Percentiles rank a stretch among this genome's conserved stretches.
Conservation (phyloP, 2,113 vertebrate species). For the rabbit (Oryctolagus cuniculus) region mOryCun1.1 NC_091440.1:65615501-65616000, state of each 20-base stretch:
- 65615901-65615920: not conserved
- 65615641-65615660: not conserved
- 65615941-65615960: not conserved
- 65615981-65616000: not conserved
- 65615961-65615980: constrained; percentile 26
- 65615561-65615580: not conserved
- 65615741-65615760: not conserved
- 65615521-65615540: no score
- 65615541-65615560: not conserved
- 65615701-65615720: not conserved
- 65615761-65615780: fast-evolving
- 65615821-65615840: not conserved
- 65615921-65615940: not conserved
- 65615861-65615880: not conserved
- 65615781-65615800: not conserved
- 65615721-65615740: not conserved
- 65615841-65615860: not conserved
- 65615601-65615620: not conserved
- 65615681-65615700: not conserved
- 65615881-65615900: not conserved
- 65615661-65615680: not conserved
- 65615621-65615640: not conserved
- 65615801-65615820: not conserved
- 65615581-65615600: not conserved
- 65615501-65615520: no score